Evolutionary conservation across 2,797 vertebrate genomes (phyloP).

Genomic region (Eleutherodactylus coqui): DNA sequence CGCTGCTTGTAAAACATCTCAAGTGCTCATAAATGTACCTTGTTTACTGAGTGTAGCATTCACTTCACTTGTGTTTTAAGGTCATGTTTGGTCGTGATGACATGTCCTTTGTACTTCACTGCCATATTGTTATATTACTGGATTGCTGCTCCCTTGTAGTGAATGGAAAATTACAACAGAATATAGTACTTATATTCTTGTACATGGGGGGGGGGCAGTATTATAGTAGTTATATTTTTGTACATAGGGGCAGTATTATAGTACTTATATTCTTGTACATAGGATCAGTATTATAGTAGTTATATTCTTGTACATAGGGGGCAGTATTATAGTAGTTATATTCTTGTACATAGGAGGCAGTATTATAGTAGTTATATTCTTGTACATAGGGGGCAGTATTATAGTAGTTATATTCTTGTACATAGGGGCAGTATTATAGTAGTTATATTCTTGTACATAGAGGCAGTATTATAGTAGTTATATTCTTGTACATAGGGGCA

Average conservation of each 20-base stretch:
- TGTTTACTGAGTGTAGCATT: slow-evolving; percentile 19
- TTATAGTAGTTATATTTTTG: slow-evolving; percentile 7
- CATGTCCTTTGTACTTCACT: slow-evolving; percentile 1
- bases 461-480: no score
- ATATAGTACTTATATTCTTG: slow-evolving; percentile 1
- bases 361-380: no score
- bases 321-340: slow-evolving; percentile 18
- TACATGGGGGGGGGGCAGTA: neutral
- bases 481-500: neutral
- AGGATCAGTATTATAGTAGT: slow-evolving; percentile 5
- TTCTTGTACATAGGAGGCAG: neutral
- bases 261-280: slow-evolving; percentile 10
- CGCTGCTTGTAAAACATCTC: neutral
- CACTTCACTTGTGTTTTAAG: neutral
- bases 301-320: slow-evolving; percentile 5
- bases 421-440: no score
- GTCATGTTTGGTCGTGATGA: neutral
- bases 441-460: no score
- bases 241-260: neutral
- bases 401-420: no score
- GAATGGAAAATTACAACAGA: slow-evolving; percentile 15
- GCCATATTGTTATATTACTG: neutral
- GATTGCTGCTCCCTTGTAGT: neutral
- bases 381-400: no score
- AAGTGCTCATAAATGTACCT: neutral